Evolutionary conservation across 2,888 invertebrate species (phyloP), one percentile per base, ranked within the genome.

Genomic region (Drosophila koepferae): DNA sequence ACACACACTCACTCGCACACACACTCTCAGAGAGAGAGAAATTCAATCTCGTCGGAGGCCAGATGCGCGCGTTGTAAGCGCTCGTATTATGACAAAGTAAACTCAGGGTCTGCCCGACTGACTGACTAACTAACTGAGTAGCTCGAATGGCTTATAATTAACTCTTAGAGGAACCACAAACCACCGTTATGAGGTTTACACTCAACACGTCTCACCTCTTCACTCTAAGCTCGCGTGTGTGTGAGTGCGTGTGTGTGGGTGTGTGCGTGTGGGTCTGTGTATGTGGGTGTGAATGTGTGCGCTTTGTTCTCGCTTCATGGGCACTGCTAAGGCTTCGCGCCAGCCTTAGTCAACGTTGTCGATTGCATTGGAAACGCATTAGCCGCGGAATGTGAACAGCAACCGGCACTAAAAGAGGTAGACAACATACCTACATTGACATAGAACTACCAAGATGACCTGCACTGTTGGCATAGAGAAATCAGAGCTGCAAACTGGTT

Each of bases 131-230:
- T 28, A 23, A 62, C 55, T 55, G 61, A 61, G 72, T 72, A 53
- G 66, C 65, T 63, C 74, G 74, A 40, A 74, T 82, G 74, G 79
- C 82, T 91, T 81, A 81, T 91, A 90, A 91, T 91, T 89, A 90
- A 90, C 90, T 90, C 86, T 88, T 76, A 73, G 85, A 63, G 73
- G 78, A 89, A 90, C 85, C 90, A 72, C 85, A 86, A 85, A 74
- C 74, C 67, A 72, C 89, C 89, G 90, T 90, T 86, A 90, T 90
- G 77, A 87, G 70, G 54, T 41, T 62, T 43, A 14, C 20, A 18
- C 34, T 10, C 44, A 38, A 18, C 49, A n/a, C 49, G 49, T 46
- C 44, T 18, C 60, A n/a, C 54, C 41, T 36, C 43, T 44, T 20
- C 20, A 14, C 20, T 18, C 44, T 44, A 44, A 43, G 44, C 44